Evolutionary conservation across 2,797 vertebrate genomes (phyloP).

Genomic region (Glyptemys insculpta): DNA sequence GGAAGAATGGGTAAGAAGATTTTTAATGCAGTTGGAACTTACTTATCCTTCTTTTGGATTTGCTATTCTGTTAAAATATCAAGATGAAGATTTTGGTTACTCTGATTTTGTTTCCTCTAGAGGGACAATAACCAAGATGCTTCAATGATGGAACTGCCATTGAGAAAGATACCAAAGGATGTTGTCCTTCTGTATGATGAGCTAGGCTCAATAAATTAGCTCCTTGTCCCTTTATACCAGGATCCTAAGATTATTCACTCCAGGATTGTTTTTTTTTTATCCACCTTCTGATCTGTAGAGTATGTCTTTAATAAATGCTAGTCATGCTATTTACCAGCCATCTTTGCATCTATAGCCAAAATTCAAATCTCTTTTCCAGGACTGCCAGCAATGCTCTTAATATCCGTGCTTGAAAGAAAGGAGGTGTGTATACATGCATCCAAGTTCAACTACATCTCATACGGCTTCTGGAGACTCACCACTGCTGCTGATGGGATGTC

Average conservation of each 20-base stretch:
- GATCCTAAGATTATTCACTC: neutral
- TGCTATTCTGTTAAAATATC: neutral
- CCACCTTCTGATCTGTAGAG: neutral
- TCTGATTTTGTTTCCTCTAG: neutral
- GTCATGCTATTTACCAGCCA: neutral
- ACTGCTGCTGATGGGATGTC: neutral
- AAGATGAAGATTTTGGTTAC: constrained; percentile 12
- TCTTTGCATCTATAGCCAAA: neutral
- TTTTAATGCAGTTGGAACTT: neutral
- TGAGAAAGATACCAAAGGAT: neutral
- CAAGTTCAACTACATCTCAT: neutral
- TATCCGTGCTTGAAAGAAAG: neutral
- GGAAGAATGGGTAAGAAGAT: neutral
- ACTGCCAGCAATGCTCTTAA: neutral
- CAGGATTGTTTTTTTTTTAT: neutral
- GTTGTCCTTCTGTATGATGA: neutral
- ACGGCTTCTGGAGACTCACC: neutral
- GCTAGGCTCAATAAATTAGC: neutral
- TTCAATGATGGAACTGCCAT: neutral
- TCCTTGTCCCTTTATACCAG: neutral
- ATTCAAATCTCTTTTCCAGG: neutral
- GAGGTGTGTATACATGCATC: neutral
- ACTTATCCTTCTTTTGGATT: neutral
- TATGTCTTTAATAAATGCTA: neutral
- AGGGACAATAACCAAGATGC: neutral